A percentile compares a stretch with the other conserved stretches of the same genome.
phyloP scores from a whole-genome alignment of 2,113 vertebrate genomes.

The Nibea albiflora region DNA sequence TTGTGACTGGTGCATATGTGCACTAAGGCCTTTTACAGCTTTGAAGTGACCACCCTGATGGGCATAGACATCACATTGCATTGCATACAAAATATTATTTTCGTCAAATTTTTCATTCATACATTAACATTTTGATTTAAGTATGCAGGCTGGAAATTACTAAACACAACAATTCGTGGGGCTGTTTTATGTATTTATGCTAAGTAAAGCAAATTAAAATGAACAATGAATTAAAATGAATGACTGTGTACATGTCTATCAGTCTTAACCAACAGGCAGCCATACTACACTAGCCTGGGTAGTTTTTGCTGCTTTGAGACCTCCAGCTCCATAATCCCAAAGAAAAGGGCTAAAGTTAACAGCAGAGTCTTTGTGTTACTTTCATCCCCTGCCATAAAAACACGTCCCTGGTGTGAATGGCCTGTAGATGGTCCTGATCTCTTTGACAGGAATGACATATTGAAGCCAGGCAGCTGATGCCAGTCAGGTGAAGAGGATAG shows the following conservation, averaged over 20 bases:
- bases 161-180: neutral
- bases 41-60: conserved; percentile 54
- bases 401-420: conserved; percentile 27
- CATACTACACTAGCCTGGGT: neutral
- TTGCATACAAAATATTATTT: neutral
- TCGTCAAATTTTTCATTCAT: neutral
- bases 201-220: neutral
- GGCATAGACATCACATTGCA: neutral
- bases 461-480: conserved; percentile 43
- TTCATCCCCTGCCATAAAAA: conserved; percentile 54
- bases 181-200: neutral
- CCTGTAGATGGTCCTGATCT: conserved; percentile 57
- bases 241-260: conserved; percentile 22
- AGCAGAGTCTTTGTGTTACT: conserved; percentile 53
- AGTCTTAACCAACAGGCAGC: conserved; percentile 17
- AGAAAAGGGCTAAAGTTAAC: conserved; percentile 29
- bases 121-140: neutral
- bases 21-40: conserved; percentile 31
- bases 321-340: conserved; percentile 32
- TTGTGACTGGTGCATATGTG: conserved; percentile 9
- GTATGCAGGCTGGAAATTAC: neutral
- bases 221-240: neutral
- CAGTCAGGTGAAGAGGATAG: conserved; percentile 57
- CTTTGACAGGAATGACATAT: conserved; percentile 61
- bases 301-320: conserved; percentile 32